Conservation (phyloP, 2,888 invertebrate species). For the Colletes collaris region DNA sequence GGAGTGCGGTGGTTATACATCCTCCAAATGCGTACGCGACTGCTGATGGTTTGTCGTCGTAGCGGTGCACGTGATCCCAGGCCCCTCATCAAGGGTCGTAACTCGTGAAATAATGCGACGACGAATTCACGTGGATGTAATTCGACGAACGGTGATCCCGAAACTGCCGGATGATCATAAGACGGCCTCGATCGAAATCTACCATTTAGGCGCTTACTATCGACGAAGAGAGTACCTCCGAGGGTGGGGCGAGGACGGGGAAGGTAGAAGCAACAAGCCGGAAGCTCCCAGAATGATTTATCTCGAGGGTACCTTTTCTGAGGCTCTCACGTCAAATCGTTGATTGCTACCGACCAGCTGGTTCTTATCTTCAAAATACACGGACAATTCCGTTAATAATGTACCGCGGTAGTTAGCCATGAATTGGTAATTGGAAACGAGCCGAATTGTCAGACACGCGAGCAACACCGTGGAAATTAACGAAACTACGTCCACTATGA, state of each 20-base stretch:
- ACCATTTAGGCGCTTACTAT: slow-evolving; percentile 69
- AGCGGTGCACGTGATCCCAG: slow-evolving; percentile 69
- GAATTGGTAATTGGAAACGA: slow-evolving; percentile 9
- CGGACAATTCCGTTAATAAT: slow-evolving; percentile 62
- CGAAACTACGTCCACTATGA: slow-evolving; percentile 7
- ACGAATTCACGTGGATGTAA: slow-evolving; percentile 73
- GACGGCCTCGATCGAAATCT: slow-evolving; percentile 72
- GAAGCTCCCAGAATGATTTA: slow-evolving; percentile 63
- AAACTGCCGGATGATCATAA: slow-evolving; percentile 79
- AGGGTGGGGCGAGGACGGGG: slow-evolving; percentile 28
- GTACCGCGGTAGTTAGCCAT: slow-evolving; percentile 43
- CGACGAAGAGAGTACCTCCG: slow-evolving; percentile 51
- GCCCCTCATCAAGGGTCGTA: slow-evolving; percentile 80
- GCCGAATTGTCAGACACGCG: slow-evolving; percentile 2
- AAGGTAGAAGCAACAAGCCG: slow-evolving; percentile 57
- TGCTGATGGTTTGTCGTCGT: slow-evolving; percentile 68
- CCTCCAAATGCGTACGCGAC: slow-evolving; percentile 63
- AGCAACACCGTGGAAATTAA: slow-evolving; percentile 11
- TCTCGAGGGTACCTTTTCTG: slow-evolving; percentile 54
- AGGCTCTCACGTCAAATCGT: slow-evolving; percentile 58
- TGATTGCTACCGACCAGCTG: slow-evolving; percentile 51
- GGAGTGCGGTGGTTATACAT: slow-evolving; percentile 58
- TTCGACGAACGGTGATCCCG: slow-evolving; percentile 72
- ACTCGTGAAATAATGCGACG: slow-evolving; percentile 78
- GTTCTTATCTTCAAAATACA: slow-evolving; percentile 45